phyloP scores from a whole-genome alignment of 2,888 invertebrate genomes.

The Conops quadrifasciatus region DNA sequence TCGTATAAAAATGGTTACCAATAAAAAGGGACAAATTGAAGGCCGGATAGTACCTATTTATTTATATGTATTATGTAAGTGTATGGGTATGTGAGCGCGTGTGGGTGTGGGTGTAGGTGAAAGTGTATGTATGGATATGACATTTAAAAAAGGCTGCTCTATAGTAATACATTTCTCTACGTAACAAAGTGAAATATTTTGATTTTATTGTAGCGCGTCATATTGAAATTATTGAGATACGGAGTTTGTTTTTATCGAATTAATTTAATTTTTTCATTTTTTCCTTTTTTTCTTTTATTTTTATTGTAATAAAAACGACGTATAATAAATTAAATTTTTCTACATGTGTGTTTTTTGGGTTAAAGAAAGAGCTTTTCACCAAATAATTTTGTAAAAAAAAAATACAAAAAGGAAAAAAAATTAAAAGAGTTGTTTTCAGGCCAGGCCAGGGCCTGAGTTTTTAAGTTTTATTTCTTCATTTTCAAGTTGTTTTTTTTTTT shows the following conservation, averaged over 20 bases:
- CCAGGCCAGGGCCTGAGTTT: no score
- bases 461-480: no score
- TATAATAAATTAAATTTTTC: constrained; percentile 18
- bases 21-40: constrained; percentile 17
- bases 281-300: neutral
- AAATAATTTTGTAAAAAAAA: no score
- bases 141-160: neutral
- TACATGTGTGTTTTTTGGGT: no score
- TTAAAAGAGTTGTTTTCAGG: no score
- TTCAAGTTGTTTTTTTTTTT: no score
- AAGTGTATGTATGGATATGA: neutral
- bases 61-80: no score
- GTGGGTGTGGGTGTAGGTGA: neutral
- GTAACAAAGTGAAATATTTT: constrained; percentile 30
- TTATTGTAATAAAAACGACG: neutral
- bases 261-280: no score
- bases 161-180: neutral
- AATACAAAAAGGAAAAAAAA: no score
- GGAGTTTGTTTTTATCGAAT: no score
- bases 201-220: constrained; percentile 21
- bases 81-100: constrained; percentile 7
- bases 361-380: no score
- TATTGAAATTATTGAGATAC: constrained; percentile 24
- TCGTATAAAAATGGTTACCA: constrained; percentile 25
- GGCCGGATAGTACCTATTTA: neutral